Percentiles rank a stretch among this genome's conserved stretches.
phyloP scores from a whole-genome alignment of 2,113 vertebrate genomes.

The Mesoclemmys tuberculata region DNA sequence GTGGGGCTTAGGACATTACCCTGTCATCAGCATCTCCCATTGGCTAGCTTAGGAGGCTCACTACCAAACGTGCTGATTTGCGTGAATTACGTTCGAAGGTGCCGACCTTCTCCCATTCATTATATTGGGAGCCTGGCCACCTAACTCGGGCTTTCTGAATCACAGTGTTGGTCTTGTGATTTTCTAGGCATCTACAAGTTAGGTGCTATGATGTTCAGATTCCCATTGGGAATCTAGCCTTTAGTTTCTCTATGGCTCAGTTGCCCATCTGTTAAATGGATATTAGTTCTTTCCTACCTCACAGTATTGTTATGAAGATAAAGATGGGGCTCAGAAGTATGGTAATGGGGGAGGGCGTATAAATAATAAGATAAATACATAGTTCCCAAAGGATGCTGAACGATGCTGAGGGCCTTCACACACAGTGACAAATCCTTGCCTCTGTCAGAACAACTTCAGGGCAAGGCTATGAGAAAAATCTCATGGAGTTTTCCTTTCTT shows the following conservation, averaged over 20 bases:
- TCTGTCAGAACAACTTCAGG: neutral
- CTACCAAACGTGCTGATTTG: too few relatives aligned
- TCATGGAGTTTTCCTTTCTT: neutral
- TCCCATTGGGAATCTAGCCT: neutral
- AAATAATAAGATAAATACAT: too few relatives aligned
- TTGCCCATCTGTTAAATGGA: neutral
- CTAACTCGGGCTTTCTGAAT: neutral
- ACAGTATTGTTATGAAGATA: neutral
- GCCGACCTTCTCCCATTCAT: too few relatives aligned
- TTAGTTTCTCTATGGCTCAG: neutral
- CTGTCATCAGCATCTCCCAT: neutral
- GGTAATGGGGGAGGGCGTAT: neutral
- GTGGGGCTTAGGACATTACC: neutral
- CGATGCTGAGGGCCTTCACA: neutral
- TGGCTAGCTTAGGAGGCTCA: neutral
- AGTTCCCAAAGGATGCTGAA: neutral
- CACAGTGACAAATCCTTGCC: neutral
- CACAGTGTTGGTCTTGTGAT: neutral
- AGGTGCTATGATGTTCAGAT: too few relatives aligned
- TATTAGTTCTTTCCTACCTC: neutral
- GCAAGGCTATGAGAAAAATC: neutral
- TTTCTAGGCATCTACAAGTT: too few relatives aligned
- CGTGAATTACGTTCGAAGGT: too few relatives aligned
- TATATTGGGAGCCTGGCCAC: too few relatives aligned
- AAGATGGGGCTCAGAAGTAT: neutral